Conservation (phyloP, 2,888 invertebrate species). For the Stenchaetothrips biformis region DNA sequence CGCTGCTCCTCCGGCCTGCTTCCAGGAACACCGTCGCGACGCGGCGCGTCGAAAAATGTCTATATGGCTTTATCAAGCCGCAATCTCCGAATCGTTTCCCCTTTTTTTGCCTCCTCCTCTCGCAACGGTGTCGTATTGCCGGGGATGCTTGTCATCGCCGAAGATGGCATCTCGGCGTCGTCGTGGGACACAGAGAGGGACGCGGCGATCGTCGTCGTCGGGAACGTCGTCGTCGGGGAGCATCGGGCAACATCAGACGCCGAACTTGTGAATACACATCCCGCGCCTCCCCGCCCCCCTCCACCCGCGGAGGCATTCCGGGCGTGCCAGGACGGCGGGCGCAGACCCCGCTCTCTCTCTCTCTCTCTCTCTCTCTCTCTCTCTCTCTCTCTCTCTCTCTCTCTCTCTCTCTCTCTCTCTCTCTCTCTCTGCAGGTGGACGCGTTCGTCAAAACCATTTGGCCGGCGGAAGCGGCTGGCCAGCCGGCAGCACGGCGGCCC, state of each 20-base stretch:
- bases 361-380: background rate
- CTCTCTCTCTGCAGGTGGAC: background rate
- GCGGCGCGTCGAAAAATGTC: background rate
- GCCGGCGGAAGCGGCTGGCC: background rate
- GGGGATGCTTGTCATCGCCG: background rate
- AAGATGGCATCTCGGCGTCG: background rate
- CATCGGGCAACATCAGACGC: background rate
- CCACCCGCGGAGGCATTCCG: background rate
- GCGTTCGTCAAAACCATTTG: no score
- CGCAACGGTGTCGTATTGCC: background rate
- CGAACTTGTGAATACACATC: no score
- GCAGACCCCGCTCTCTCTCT: background rate
- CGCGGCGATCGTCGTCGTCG: background rate
- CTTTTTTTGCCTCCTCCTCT: background rate
- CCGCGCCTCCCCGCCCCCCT: no score
- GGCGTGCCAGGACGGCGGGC: background rate
- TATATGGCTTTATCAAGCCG: conserved; percentile 5
- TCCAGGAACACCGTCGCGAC: no score
- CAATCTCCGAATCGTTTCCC: background rate
- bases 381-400: background rate
- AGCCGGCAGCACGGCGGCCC: background rate
- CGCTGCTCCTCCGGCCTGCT: background rate
- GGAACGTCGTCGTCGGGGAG: background rate
- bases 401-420: background rate
- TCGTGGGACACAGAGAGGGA: no score